These are phyloP conservation scores for Cyanistes caeruleus DNA, from an alignment of 2,113 vertebrate genomes.

Conservation along the genomic window DNA sequence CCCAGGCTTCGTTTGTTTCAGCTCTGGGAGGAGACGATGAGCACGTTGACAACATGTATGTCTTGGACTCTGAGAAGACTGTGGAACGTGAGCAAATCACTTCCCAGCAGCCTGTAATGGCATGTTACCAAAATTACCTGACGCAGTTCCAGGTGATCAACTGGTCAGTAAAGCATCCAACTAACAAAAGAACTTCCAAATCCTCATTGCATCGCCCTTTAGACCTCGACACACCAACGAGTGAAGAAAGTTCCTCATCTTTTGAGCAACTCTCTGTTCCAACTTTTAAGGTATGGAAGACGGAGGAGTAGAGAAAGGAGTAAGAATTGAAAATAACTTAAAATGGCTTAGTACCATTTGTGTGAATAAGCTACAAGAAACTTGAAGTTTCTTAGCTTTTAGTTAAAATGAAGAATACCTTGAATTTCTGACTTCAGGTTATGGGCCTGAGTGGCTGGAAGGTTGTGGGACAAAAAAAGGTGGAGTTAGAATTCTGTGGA, in stretches of 20 bases:
- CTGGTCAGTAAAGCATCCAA: slow-evolving; percentile 93
- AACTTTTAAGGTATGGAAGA: slow-evolving; percentile 86
- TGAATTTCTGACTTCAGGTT: neutral
- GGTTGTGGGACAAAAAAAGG: neutral
- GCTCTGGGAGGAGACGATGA: slow-evolving; percentile 94
- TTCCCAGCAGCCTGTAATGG: slow-evolving; percentile 90
- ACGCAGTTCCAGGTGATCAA: slow-evolving; percentile 94
- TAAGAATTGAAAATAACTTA: neutral
- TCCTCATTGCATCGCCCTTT: slow-evolving; percentile 94
- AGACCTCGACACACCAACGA: slow-evolving; percentile 94
- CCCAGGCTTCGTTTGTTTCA: slow-evolving; percentile 95
- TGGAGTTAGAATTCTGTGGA: neutral
- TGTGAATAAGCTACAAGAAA: neutral
- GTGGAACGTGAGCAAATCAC: slow-evolving; percentile 83
- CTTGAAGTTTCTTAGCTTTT: neutral
- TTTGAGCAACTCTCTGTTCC: slow-evolving; percentile 93
- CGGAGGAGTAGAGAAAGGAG: neutral
- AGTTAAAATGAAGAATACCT: neutral
- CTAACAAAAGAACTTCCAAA: slow-evolving; percentile 96
- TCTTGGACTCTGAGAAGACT: slow-evolving; percentile 84
- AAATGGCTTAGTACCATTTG: neutral
- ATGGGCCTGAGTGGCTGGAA: neutral
- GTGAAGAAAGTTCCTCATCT: slow-evolving; percentile 89
- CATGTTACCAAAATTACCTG: slow-evolving; percentile 92
- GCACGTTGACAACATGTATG: slow-evolving; percentile 74